Percentiles rank a stretch among this genome's conserved stretches.
These are phyloP conservation scores for Tetraneura akinire DNA, from an alignment of 1,140 invertebrate genomes.

Conservation along the genomic window DNA sequence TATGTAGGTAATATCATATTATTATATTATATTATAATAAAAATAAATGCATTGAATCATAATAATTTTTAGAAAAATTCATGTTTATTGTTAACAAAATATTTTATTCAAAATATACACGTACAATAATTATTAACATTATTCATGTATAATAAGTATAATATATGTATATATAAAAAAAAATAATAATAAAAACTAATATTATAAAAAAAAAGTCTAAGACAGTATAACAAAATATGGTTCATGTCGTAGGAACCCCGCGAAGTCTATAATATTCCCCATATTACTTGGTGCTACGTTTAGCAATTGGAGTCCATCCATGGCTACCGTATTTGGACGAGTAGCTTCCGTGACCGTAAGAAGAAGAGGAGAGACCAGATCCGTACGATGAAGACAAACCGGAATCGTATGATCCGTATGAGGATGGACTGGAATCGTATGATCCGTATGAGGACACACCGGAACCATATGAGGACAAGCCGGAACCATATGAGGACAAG, in stretches of 20 bases:
- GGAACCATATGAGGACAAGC: no score
- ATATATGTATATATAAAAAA: conserved; percentile 23
- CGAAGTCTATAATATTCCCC: neutral
- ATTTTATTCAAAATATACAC: conserved; percentile 9
- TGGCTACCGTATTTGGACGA: conserved; percentile 21
- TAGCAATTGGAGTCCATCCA: conserved; percentile 28
- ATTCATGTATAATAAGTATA: conserved; percentile 29
- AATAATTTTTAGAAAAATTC: no score
- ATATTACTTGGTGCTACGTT: conserved; percentile 30
- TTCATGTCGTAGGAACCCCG: neutral
- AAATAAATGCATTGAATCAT: no score
- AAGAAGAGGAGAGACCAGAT: neutral
- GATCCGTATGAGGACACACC: no score
- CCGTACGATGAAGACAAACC: no score
- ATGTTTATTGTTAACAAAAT: conserved; percentile 12
- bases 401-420: no score
- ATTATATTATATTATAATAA: no score
- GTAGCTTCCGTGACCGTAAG: neutral
- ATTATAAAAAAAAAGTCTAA: conserved; percentile 9
- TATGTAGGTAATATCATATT: no score
- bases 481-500: neutral
- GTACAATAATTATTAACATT: conserved; percentile 16
- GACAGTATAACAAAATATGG: neutral
- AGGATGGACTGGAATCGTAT: neutral
- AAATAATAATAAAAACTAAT: conserved; percentile 13